Conservation (phyloP, 2,113 vertebrate genomes). For the Sisor rabdophorus region DNA sequence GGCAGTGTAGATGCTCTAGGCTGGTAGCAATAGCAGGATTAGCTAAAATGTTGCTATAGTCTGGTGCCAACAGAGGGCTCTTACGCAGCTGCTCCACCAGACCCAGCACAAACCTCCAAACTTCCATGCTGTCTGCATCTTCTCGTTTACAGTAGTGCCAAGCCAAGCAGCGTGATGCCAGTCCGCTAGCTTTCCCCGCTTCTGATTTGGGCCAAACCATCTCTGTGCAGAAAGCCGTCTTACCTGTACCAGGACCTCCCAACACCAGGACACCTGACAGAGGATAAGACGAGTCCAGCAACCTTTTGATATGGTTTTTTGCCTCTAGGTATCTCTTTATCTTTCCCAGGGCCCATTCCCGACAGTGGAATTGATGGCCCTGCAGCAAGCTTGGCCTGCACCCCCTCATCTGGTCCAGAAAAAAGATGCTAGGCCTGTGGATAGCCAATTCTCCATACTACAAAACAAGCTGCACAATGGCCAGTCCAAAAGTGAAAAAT, state of each 20-base stretch:
- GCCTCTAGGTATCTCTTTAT: conserved; percentile 66
- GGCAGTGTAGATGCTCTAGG: conserved; percentile 63
- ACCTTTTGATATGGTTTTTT: conserved; percentile 40
- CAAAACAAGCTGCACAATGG: conserved; percentile 4
- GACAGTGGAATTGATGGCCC: conserved; percentile 73
- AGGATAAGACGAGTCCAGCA: background rate
- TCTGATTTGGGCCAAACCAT: conserved; percentile 69
- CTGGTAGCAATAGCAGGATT: conserved; percentile 47
- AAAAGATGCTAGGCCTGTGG: conserved; percentile 31
- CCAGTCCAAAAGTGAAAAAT: background rate
- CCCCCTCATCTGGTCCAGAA: conserved; percentile 59
- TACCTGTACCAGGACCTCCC: conserved; percentile 72
- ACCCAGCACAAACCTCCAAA: conserved; percentile 69
- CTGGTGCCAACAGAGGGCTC: conserved; percentile 61
- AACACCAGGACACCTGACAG: conserved; percentile 68
- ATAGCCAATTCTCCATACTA: conserved; percentile 56
- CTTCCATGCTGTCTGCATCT: conserved; percentile 60
- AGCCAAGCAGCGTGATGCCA: conserved; percentile 68
- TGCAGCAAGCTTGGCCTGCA: conserved; percentile 62
- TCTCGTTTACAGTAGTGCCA: conserved; percentile 76
- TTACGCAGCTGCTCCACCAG: conserved; percentile 69
- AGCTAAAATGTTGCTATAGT: conserved; percentile 58
- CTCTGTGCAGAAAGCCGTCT: conserved; percentile 72
- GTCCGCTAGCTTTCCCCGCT: conserved; percentile 48
- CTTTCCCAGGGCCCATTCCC: conserved; percentile 78